Conservation (phyloP, 2,797 vertebrate species). For the Cossypha niveicapilla region DNA sequence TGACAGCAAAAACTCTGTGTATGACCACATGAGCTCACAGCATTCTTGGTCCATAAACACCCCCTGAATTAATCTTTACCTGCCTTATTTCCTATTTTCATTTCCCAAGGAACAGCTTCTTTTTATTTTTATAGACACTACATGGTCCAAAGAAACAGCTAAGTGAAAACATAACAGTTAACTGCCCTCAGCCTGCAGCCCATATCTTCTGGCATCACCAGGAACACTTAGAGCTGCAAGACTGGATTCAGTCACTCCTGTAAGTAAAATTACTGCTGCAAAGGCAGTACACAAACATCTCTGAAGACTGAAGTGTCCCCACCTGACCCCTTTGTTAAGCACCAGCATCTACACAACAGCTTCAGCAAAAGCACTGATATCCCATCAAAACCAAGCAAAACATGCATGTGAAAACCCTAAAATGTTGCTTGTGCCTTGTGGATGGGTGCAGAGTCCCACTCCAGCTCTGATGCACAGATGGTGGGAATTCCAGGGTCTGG, state of each 20-base stretch:
- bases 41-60: background rate
- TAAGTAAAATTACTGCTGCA: background rate
- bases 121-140: slow-evolving; percentile 5
- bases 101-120: background rate
- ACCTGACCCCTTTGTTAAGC: background rate
- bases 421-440: accelerated
- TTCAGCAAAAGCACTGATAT: background rate
- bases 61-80: background rate
- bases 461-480: background rate
- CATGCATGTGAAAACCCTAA: accelerated
- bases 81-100: background rate
- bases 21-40: background rate
- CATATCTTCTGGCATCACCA: background rate
- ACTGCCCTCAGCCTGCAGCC: slow-evolving; percentile 1
- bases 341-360: background rate
- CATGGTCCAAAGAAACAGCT: background rate
- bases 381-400: background rate
- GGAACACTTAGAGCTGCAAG: background rate
- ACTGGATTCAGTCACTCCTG: background rate
- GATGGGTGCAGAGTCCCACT: too few relatives aligned
- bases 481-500: background rate
- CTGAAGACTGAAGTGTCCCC: background rate
- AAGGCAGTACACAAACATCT: background rate
- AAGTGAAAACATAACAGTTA: slow-evolving; percentile 21
- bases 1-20: background rate